Evolutionary conservation across 2,113 vertebrate species (phyloP).

Genomic region (Taurulus bubalis): DNA sequence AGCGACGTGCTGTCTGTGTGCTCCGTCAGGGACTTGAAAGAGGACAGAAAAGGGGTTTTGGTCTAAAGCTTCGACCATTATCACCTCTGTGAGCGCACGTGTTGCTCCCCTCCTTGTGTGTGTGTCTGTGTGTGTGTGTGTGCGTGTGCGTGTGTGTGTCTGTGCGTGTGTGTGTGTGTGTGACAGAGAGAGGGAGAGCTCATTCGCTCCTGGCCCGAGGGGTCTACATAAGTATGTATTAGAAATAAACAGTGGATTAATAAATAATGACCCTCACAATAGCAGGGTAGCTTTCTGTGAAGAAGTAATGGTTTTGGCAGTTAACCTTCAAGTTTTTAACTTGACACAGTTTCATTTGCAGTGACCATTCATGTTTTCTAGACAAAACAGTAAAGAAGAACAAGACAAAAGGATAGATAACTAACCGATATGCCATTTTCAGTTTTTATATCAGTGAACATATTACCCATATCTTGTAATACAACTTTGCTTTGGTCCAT

Average conservation of each 20-base stretch:
- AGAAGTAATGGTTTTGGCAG: constrained; percentile 71
- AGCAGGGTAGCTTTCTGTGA: constrained; percentile 60
- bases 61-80: constrained; percentile 55
- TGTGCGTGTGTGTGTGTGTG: not conserved
- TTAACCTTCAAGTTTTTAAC: constrained; percentile 78
- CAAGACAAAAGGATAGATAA: constrained; percentile 8
- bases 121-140: constrained; percentile 2
- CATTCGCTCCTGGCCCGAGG: constrained; percentile 73
- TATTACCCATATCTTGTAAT: not conserved
- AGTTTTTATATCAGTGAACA: constrained; percentile 8
- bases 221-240: constrained; percentile 78
- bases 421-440: not conserved
- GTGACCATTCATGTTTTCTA: constrained; percentile 49
- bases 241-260: constrained; percentile 82
- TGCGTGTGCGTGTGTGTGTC: not conserved
- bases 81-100: constrained; percentile 65
- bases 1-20: not conserved
- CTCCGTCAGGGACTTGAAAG: constrained; percentile 19
- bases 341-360: constrained; percentile 68
- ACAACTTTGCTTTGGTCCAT: not conserved
- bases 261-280: constrained; percentile 79
- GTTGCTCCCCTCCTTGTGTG: constrained; percentile 38
- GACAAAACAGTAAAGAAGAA: constrained; percentile 15
- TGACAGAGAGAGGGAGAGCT: constrained; percentile 44
- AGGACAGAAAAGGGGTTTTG: constrained; percentile 11